Conservation (phyloP, 2,797 vertebrate species). For the Streptopelia turtur region DNA sequence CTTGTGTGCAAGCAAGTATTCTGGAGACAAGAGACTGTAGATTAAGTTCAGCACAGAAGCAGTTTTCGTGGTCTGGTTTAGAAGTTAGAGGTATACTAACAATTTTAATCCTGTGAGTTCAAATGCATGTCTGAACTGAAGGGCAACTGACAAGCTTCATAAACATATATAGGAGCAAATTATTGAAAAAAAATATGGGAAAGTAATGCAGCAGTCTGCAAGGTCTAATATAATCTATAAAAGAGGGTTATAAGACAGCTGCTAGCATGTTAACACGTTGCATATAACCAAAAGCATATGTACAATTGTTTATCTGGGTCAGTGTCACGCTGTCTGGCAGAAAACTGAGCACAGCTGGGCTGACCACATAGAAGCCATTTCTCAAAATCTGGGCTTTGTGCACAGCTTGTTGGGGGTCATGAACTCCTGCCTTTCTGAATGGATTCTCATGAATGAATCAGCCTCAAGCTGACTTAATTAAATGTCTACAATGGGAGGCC, state of each 20-base stretch:
- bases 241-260: neutral
- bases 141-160: neutral
- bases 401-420: neutral
- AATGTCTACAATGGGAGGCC: neutral
- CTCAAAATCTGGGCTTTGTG: neutral
- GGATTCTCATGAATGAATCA: neutral
- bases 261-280: neutral
- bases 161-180: neutral
- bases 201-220: neutral
- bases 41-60: neutral
- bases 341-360: neutral
- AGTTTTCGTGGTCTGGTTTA: neutral
- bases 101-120: neutral
- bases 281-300: neutral
- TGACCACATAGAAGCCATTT: neutral
- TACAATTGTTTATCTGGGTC: neutral
- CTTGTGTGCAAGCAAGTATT: neutral
- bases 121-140: neutral
- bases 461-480: neutral
- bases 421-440: neutral
- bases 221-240: neutral
- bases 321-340: neutral
- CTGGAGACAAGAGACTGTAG: neutral
- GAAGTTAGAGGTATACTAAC: neutral
- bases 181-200: neutral